Evolutionary conservation across 2,888 invertebrate species (phyloP), one percentile per base, ranked within the genome.

Genomic region (Carterocephalus palaemon): DNA sequence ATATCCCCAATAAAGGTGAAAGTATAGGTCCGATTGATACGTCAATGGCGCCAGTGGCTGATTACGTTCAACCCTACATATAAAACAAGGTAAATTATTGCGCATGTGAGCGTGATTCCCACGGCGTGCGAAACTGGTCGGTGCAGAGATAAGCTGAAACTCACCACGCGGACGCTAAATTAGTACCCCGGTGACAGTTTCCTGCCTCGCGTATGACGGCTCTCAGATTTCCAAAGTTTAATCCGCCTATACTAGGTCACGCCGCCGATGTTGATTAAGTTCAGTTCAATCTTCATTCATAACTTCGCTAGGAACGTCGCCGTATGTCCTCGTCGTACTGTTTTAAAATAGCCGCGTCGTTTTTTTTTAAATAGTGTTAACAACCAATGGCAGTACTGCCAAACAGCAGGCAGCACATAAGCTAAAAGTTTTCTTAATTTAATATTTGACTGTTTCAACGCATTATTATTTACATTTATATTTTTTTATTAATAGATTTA

Each of bases 51-150:
- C 54, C 53, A 53, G 26, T 40, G 33, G 9, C 5, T 23, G 46
- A 43, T 56, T 46, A 52, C 46, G 53, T 49, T 49, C 78, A 81
- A 60, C 80, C 82, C 80, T 81, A 71, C 75, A 67, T 65, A 77
- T 74, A 75, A 76, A 77, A 66, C 74, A 68, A 75, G 66, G 73
- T 76, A 67, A 75, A 76, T 78, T 70, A 75, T 75, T 75, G 79
- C 72, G 75, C 70, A 62, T 74, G 77, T 75, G 70, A 71, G 75
- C 62, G 70, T 71, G 65, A 71, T 85, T 85, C 85, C 85, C 85
- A 85, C 85, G 85, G 70, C 66, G 68, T 77, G 84, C 82, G 60
- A 78, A 84, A 85, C 85, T 75, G 82, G 85, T 84, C 58, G 56
- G 66, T 23, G 4, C 62, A 28, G 67, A 74, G 83, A 79, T 83